Evolutionary conservation across 2,888 invertebrate genomes (phyloP), one percentile per base, ranked within the genome.

Genomic region (Endotricha flammealis): DNA sequence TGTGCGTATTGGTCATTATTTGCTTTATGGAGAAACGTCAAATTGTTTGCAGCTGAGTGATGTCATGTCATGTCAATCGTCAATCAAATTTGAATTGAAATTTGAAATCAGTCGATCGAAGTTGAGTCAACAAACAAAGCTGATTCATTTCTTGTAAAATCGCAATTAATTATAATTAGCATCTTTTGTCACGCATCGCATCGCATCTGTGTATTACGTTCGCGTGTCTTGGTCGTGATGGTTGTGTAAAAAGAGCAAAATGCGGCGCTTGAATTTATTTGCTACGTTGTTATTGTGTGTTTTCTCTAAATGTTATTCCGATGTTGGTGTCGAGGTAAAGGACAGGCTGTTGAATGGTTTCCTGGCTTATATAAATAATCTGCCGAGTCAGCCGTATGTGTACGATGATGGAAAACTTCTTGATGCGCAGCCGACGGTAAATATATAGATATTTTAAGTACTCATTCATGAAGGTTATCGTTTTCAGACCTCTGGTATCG

Each of bases 391-490:
- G 39, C 45, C 63, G 28, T 85, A 80, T 56, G 63, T 61, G 23
- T 88, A 86, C 50, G 78, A 83, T 45, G 86, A 83, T 43, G 82
- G 78, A 41, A 63, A 66, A 38, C 53, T 88, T 28, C 44, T 79
- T 53, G 76, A 63, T 67, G 74, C 80, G 58, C 76, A 78, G 42
- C 71, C 78, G 61, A 70, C 70, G 51, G 89, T 89, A 65, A 78
- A 82, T 70, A 49, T 35, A 27, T 22, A 16, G 25, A 29, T 11
- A 22, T 38, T 42, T 34, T 30, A 30, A 29, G 38, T 40, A 7
- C 12, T 32, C 10, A 14, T 32, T 32, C 11, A 9, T 14, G 4
- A 32, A 24, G 32, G 31, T 31, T 31, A 31, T 31, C 31, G 22
- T 12, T 12, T 3, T 12, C 8, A 11, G 29, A 49, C 52, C 56